Conservation (phyloP, 2,888 invertebrate genomes). For the Cheilosia vernalis region DNA sequence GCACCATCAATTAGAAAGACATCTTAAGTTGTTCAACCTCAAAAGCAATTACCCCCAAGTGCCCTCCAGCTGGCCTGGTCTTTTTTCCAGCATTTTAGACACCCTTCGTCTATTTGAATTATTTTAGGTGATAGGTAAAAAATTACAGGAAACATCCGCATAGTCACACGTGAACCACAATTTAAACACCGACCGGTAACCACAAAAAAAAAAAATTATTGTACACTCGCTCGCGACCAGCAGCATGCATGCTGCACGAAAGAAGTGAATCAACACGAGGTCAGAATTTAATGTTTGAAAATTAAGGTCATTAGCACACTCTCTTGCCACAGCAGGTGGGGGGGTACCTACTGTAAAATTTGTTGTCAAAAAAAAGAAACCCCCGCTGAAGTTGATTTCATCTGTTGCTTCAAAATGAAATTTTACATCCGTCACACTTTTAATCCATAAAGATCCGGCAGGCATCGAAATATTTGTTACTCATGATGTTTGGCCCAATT, state of each 20-base stretch:
- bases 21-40: slow-evolving; percentile 39
- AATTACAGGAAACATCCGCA: slow-evolving; percentile 66
- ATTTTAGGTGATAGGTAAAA: slow-evolving; percentile 27
- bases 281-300: slow-evolving; percentile 46
- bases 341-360: too few species aligned
- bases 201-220: slow-evolving; percentile 10
- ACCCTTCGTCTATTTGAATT: slow-evolving; percentile 39
- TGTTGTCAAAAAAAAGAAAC: too few species aligned
- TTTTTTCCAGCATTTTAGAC: slow-evolving; percentile 1
- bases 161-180: slow-evolving; percentile 49
- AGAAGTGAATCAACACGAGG: slow-evolving; percentile 46
- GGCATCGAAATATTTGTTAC: slow-evolving; percentile 51
- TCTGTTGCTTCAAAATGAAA: slow-evolving; percentile 19
- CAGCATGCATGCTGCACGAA: slow-evolving; percentile 54
- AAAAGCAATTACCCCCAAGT: slow-evolving; percentile 43
- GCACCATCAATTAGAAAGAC: slow-evolving; percentile 45
- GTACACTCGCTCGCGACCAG: slow-evolving; percentile 8
- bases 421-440: slow-evolving; percentile 53
- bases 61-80: slow-evolving; percentile 33
- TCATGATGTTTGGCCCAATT: slow-evolving; percentile 27
- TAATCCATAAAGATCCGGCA: slow-evolving; percentile 61
- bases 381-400: too few species aligned
- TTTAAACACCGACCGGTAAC: slow-evolving; percentile 25
- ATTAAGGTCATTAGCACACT: slow-evolving; percentile 61
- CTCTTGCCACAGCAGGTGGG: slow-evolving; percentile 3